Percentiles rank a stretch among this genome's conserved stretches.
phyloP scores from a whole-genome alignment of 2,888 invertebrate genomes.

The Matsumyia berberina region DNA sequence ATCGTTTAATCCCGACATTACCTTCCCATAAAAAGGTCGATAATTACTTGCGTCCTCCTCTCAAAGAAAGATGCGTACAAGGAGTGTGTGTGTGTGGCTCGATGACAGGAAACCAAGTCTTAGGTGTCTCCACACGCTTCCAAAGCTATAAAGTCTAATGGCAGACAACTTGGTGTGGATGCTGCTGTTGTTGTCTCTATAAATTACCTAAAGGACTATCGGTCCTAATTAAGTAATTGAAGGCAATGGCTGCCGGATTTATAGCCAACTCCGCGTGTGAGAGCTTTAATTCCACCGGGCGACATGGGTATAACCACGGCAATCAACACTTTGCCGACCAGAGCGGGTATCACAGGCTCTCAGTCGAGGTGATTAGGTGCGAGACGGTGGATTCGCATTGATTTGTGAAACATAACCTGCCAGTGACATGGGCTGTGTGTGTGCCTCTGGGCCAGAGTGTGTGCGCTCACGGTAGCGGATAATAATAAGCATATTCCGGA shows the following conservation, averaged over 20 bases:
- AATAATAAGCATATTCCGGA: constrained; percentile 65
- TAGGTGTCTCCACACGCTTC: constrained; percentile 19
- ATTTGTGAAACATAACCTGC: constrained; percentile 54
- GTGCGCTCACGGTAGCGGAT: constrained; percentile 37
- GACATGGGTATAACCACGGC: constrained; percentile 24
- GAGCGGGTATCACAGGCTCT: constrained; percentile 5
- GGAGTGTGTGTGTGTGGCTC: constrained; percentile 1
- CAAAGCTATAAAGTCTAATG: constrained; percentile 63
- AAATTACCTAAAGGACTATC: constrained; percentile 81
- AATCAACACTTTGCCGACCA: constrained; percentile 26
- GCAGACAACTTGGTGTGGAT: constrained; percentile 45
- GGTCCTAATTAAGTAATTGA: constrained; percentile 82
- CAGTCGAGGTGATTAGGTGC: constrained; percentile 53
- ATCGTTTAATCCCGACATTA: constrained; percentile 57
- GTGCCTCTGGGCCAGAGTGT: constrained; percentile 22
- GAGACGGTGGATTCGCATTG: constrained; percentile 56
- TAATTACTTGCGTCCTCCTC: constrained; percentile 59
- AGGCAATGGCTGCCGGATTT: constrained; percentile 80
- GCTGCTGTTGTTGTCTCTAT: constrained; percentile 73
- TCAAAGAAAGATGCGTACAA: constrained; percentile 37
- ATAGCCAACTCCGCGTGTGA: constrained; percentile 71
- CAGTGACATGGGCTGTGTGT: constrained; percentile 30
- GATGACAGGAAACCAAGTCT: constrained; percentile 31
- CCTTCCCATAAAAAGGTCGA: constrained; percentile 64
- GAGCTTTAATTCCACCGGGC: constrained; percentile 47